Base-by-base conservation (phyloP, 2,888 invertebrate genomes). In the Neoscelio sp. region DNA sequence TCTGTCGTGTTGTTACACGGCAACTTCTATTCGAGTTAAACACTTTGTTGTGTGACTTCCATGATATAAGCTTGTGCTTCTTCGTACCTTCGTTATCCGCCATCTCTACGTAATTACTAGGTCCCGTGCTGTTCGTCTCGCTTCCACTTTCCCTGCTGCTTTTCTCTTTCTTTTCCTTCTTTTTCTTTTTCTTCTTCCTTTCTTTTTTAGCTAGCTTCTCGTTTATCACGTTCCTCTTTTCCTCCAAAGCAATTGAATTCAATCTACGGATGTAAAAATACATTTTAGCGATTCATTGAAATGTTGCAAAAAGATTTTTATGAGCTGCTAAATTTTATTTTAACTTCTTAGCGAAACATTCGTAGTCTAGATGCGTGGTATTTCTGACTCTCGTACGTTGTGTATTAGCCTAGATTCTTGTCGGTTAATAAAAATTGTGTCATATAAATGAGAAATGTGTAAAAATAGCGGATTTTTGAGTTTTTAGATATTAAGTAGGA, bases 131-230 rank as follows among this genome's bases (percentile, higher is more conserved):
- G 58, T 71, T 88, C 58, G 84, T 86, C 44, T 87, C 87, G 71
- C 87, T 89, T 30, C 87, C 87, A 79, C 87, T 88, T 60, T 85
- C 88, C 35, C 82, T 84, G 60, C 81, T 82, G 23, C 82, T 87
- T 83, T 87, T 88, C 30, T 91, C 92, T 80, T 91, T 91, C 77
- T 92, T 91, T 75, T 92, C 92, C 88, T 93, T 94, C 91, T 93
- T 93, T 90, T 93, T 93, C 92, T 95, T 95, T 87, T 95, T 94
- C 87, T 93, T 93, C 89, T 94, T 94, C n/a, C 94, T 92, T 86
- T 95, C 94, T 87, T 94, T 94, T 87, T 94, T 94, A 71, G 94
- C 94, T 85, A 95, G 90, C 91, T 95, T 95, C 86, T 95, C 95
- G 85, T 94, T 94, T 75, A 95, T 91, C 74, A 93, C 92, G 91